Conservation (phyloP, 1,140 invertebrate species). For the Himalopsyche phryganea region DNA sequence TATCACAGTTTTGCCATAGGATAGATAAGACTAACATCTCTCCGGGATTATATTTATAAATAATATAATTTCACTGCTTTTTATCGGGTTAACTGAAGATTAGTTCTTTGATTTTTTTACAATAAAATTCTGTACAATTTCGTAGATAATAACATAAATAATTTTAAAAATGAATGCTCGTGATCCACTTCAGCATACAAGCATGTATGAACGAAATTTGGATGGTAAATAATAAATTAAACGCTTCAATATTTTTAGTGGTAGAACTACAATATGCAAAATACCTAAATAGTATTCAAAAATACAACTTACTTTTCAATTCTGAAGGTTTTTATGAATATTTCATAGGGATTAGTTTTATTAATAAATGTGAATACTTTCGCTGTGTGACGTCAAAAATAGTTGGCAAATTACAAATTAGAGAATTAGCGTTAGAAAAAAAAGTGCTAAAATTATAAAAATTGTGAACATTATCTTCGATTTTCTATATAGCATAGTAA, state of each 20-base stretch:
- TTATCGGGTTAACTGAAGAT: background rate
- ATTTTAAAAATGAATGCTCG: conserved; percentile 36
- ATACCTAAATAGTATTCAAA: background rate
- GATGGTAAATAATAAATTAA: conserved; percentile 44
- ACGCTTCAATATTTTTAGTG: background rate
- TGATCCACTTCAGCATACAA: conserved; percentile 62
- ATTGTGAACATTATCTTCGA: too few species aligned
- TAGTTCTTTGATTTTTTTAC: too few species aligned
- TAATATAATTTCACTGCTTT: background rate
- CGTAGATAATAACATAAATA: background rate
- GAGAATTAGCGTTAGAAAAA: too few species aligned
- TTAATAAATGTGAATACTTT: background rate
- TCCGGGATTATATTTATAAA: too few species aligned
- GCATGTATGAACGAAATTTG: conserved; percentile 59
- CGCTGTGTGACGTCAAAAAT: too few species aligned
- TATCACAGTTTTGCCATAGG: too few species aligned
- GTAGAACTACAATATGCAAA: background rate
- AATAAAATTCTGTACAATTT: background rate
- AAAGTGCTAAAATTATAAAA: too few species aligned
- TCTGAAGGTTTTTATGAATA: background rate
- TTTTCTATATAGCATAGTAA: too few species aligned
- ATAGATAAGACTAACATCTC: too few species aligned
- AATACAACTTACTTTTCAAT: background rate
- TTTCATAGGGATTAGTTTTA: background rate
- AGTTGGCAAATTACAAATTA: too few species aligned